Evolutionary conservation across 1,140 invertebrate species (phyloP).

Genomic region (Radopholus similis): DNA sequence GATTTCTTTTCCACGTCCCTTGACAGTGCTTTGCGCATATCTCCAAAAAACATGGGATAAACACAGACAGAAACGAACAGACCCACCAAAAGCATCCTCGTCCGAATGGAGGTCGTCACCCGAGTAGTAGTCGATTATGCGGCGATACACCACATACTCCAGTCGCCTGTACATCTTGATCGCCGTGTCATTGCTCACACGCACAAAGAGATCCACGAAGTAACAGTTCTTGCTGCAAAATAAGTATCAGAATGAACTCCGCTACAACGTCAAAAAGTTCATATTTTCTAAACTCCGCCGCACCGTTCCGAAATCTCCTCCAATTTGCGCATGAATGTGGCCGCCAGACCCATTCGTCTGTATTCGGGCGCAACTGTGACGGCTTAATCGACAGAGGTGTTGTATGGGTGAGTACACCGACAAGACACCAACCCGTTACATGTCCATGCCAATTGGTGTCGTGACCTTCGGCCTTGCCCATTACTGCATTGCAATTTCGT

Average conservation of each 20-base stretch:
- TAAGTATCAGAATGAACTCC: not conserved
- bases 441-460: slow-evolving; percentile 97
- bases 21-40: slow-evolving; percentile 96
- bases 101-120: slow-evolving; percentile 71
- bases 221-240: slow-evolving; percentile 82
- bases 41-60: slow-evolving; percentile 70
- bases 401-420: not conserved
- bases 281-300: not conserved
- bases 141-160: slow-evolving; percentile 93
- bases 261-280: not conserved
- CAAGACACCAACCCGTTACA: slow-evolving; percentile 61
- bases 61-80: not conserved
- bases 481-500: slow-evolving; percentile 33
- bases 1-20: slow-evolving; percentile 87
- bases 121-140: slow-evolving; percentile 93
- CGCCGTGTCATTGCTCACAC: slow-evolving; percentile 92
- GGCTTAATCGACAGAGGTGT: slow-evolving; percentile 62
- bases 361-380: slow-evolving; percentile 92
- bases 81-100: slow-evolving; percentile 93
- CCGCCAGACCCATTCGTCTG: slow-evolving; percentile 82
- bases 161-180: slow-evolving; percentile 94
- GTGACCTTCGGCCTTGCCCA: slow-evolving; percentile 74
- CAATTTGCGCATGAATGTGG: slow-evolving; percentile 84
- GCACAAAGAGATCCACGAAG: slow-evolving; percentile 97
- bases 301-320: slow-evolving; percentile 94